phyloP scores from a whole-genome alignment of 2,888 invertebrate species.

The Lepas anatifera region DNA sequence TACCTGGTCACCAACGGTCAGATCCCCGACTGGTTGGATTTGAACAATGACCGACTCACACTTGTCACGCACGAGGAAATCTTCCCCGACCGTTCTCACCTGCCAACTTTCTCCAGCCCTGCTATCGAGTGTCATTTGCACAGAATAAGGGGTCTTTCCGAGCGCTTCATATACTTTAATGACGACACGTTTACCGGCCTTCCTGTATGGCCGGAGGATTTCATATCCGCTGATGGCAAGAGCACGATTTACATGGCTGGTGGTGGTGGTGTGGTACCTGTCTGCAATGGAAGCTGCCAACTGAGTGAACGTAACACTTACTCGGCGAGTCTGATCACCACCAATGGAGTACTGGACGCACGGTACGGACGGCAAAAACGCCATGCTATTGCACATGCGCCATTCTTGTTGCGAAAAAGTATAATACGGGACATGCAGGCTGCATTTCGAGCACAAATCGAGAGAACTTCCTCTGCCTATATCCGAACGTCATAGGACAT shows the following conservation, averaged over 20 bases:
- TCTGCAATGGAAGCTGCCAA: no score
- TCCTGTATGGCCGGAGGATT: conserved; percentile 56
- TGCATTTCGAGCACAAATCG: no score
- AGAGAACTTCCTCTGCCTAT: no score
- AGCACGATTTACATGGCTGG: conserved; percentile 52
- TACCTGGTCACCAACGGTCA: conserved; percentile 73
- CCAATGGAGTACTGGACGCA: no score
- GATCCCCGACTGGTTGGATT: conserved; percentile 64
- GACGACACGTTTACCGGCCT: conserved; percentile 63
- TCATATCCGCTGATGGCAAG: conserved; percentile 49
- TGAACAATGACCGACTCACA: conserved; percentile 51
- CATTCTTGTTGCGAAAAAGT: no score
- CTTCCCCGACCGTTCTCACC: conserved; percentile 43
- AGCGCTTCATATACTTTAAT: conserved; percentile 63
- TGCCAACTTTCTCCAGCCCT: conserved; percentile 67
- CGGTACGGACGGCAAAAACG: no score
- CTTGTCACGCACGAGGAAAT: conserved; percentile 57
- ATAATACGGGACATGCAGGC: no score
- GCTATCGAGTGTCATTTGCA: conserved; percentile 56
- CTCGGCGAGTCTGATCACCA: no score
- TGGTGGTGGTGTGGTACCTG: no score
- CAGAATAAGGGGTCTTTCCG: conserved; percentile 56
- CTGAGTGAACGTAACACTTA: no score
- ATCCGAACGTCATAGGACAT: no score
- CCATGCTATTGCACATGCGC: no score